Evolutionary conservation across 2,797 vertebrate genomes (phyloP).

Genomic region (Nyctalus aviator): DNA sequence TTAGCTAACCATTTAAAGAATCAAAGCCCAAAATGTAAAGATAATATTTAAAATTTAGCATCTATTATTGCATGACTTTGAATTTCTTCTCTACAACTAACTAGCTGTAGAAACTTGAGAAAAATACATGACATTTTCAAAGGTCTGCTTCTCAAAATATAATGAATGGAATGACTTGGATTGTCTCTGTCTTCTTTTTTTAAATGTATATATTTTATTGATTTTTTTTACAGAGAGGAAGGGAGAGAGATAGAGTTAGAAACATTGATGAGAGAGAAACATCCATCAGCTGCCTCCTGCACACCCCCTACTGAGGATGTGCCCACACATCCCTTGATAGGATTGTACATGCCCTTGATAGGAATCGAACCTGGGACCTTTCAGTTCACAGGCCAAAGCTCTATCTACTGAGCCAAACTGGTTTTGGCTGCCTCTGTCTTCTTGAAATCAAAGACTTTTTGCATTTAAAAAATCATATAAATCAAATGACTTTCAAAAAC

Average conservation of each 20-base stretch:
- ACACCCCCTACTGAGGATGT: too few relatives aligned
- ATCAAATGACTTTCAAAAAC: slow-evolving; percentile 7
- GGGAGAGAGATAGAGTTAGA: too few relatives aligned
- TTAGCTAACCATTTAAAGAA: slow-evolving; percentile 21
- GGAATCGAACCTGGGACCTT: too few relatives aligned
- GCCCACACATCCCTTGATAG: too few relatives aligned
- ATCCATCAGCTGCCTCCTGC: too few relatives aligned
- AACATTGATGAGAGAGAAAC: too few relatives aligned
- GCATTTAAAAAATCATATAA: background rate
- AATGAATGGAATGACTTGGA: background rate
- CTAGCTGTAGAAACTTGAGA: background rate
- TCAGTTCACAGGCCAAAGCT: too few relatives aligned
- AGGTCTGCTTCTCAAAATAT: background rate
- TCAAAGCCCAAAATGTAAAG: slow-evolving; percentile 11
- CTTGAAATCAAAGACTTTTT: background rate
- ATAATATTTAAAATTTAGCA: slow-evolving; percentile 19
- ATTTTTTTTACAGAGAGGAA: too few relatives aligned
- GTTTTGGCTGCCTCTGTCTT: background rate
- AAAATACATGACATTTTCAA: background rate
- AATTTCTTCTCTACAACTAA: background rate
- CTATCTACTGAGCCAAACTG: too few relatives aligned
- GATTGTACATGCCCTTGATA: too few relatives aligned
- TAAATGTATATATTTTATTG: too few relatives aligned
- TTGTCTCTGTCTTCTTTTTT: background rate
- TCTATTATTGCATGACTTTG: background rate